These are phyloP conservation scores for Phymatocera aterrima DNA, from an alignment of 2,888 invertebrate species.

Conservation along the genomic window DNA sequence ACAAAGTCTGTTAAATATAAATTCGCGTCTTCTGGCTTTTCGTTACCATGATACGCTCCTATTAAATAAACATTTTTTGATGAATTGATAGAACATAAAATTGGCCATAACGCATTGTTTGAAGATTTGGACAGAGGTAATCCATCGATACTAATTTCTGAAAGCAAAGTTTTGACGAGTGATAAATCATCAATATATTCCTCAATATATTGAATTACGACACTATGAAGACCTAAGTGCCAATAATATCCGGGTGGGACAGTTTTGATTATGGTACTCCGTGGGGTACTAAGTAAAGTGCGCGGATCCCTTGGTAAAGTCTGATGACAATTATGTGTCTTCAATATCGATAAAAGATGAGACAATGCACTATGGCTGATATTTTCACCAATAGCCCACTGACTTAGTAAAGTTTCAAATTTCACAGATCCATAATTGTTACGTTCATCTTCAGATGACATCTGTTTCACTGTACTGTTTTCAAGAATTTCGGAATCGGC, in stretches of 20 bases:
- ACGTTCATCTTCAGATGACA: background rate
- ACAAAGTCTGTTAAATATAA: background rate
- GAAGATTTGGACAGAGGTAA: conserved; percentile 25
- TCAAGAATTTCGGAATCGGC: background rate
- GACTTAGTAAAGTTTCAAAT: background rate
- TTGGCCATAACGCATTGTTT: conserved; percentile 4
- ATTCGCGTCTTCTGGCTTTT: background rate
- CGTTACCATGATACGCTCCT: background rate
- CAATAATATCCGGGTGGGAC: conserved; percentile 44
- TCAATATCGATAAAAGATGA: background rate
- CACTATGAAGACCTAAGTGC: background rate
- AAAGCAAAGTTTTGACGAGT: background rate
- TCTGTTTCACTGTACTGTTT: background rate
- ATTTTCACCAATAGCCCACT: conserved; percentile 7
- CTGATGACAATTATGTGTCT: background rate
- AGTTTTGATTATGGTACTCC: conserved; percentile 7
- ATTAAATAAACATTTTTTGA: background rate
- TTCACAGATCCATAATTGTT: background rate
- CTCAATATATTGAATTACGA: background rate
- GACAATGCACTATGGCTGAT: background rate
- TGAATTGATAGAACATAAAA: conserved; percentile 3
- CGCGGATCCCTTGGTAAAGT: conserved; percentile 35
- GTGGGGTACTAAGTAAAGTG: conserved; percentile 45
- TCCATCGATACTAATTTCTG: conserved; percentile 18
- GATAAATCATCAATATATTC: background rate